phyloP scores from a whole-genome alignment of 1,140 invertebrate species.

The Lasaia peninsularis region DNA sequence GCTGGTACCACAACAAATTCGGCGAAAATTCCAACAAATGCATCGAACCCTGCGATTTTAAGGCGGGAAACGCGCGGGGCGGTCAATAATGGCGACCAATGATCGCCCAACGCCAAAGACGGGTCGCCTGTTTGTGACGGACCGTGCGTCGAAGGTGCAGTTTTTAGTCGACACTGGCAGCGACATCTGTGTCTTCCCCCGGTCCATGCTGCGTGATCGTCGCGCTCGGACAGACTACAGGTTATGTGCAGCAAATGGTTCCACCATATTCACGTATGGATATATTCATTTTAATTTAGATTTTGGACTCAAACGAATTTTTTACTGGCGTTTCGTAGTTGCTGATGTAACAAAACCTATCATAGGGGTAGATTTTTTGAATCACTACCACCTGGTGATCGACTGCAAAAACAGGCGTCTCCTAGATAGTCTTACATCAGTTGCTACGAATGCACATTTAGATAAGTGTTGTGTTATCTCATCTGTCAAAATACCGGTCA shows the following conservation, averaged over 20 bases:
- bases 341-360: slow-evolving; percentile 5
- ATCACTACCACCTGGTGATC: neutral
- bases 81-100: slow-evolving; percentile 13
- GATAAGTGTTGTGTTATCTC: neutral
- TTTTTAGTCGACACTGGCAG: slow-evolving; percentile 20
- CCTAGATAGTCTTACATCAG: neutral
- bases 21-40: slow-evolving; percentile 9
- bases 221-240: slow-evolving; percentile 4
- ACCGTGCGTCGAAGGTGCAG: slow-evolving; percentile 15
- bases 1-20: slow-evolving; percentile 23
- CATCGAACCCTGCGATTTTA: slow-evolving; percentile 16
- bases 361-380: slow-evolving; percentile 14
- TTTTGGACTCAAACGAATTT: slow-evolving; percentile 8
- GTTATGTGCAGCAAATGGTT: slow-evolving; percentile 18
- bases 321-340: slow-evolving; percentile 12
- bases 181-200: slow-evolving; percentile 20
- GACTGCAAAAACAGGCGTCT: neutral
- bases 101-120: slow-evolving; percentile 1
- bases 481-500: neutral
- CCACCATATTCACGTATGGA: slow-evolving; percentile 17
- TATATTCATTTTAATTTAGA: slow-evolving; percentile 13
- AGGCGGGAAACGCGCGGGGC: slow-evolving; percentile 21
- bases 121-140: slow-evolving; percentile 24
- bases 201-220: neutral
- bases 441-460: neutral